Evolutionary conservation across 1,140 invertebrate genomes (phyloP), one percentile per base, ranked within the genome.

Genomic region (Heliothis virescens): DNA sequence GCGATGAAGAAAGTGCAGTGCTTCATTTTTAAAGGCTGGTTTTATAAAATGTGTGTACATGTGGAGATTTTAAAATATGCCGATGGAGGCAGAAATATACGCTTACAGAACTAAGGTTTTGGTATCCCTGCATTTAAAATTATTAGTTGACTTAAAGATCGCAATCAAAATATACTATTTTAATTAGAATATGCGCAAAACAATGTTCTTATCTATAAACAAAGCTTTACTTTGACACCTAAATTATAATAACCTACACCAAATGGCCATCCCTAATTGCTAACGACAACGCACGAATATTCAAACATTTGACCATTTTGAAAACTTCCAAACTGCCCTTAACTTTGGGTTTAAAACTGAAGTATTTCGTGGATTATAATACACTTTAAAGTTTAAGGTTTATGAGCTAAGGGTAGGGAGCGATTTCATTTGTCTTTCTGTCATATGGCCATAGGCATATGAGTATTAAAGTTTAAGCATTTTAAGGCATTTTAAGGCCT

Each of bases 401-500:
- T 62, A 75, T n/a, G 52, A 48, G 16, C n/a, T 29, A 50, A 62
- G 13, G 29, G 57, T 7, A 9, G 15, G 21, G 55, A 75, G 15
- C 41, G 5, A 62, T 41, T 75, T 75, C 34, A 72, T 72, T 60
- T 75, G 21, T 62, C 72, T 75, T 75, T 75, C 59, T 75, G 72
- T 62, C 55, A 62, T n/a, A 62, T 26, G 34, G 69, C 57, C 72
- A 11, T 13, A 50, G 72, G 72, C 57, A 48, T n/a, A n/a, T 57
- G 29, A 15, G 41, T 41, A 57, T 41, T 29, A 75, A 75, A 60
- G 12, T 75, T 75, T 75, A n/a, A 10, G 55, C 59, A 59, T 75
- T 75, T 26, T 75, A n/a, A n/a, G n/a, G n/a, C n/a, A n/a, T n/a
- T n/a, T n/a, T n/a, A 75, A 75, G 57, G 50, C 72, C 72, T 75